phyloP scores from a whole-genome alignment of 1,140 invertebrate species.

The Papilio machaon region DNA sequence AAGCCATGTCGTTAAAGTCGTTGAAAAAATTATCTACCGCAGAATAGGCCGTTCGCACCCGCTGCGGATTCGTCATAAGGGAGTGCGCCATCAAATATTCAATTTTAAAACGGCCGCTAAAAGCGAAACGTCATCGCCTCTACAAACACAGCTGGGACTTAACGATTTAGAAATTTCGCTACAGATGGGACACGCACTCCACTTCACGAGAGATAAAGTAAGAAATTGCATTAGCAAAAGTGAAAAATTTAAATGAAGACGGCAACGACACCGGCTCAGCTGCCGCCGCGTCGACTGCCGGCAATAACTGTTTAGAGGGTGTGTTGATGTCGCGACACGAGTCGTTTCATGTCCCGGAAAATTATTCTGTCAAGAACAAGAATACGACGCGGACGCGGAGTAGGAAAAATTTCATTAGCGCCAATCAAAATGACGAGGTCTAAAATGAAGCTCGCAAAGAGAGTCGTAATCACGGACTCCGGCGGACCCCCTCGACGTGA shows the following conservation, averaged over 20 bases:
- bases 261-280: constrained; percentile 69
- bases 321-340: constrained; percentile 69
- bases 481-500: constrained; percentile 79
- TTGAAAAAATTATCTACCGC: constrained; percentile 76
- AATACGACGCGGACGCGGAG: constrained; percentile 70
- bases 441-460: constrained; percentile 79
- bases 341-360: constrained; percentile 65
- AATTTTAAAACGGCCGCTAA: constrained; percentile 82
- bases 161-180: constrained; percentile 79
- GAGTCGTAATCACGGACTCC: constrained; percentile 81
- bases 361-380: constrained; percentile 80
- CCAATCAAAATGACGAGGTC: constrained; percentile 82
- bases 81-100: constrained; percentile 81
- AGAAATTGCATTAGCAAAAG: constrained; percentile 80
- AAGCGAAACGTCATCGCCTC: constrained; percentile 80
- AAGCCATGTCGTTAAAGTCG: constrained; percentile 65
- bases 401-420: constrained; percentile 82
- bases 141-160: constrained; percentile 77
- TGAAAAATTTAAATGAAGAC: constrained; percentile 76
- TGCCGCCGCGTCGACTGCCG: constrained; percentile 66
- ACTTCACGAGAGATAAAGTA: constrained; percentile 69
- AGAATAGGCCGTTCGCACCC: constrained; percentile 69
- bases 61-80: constrained; percentile 78
- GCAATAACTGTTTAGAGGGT: constrained; percentile 71
- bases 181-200: constrained; percentile 80